phyloP scores from a whole-genome alignment of 2,888 invertebrate species.

The Scotopteryx bipunctaria region DNA sequence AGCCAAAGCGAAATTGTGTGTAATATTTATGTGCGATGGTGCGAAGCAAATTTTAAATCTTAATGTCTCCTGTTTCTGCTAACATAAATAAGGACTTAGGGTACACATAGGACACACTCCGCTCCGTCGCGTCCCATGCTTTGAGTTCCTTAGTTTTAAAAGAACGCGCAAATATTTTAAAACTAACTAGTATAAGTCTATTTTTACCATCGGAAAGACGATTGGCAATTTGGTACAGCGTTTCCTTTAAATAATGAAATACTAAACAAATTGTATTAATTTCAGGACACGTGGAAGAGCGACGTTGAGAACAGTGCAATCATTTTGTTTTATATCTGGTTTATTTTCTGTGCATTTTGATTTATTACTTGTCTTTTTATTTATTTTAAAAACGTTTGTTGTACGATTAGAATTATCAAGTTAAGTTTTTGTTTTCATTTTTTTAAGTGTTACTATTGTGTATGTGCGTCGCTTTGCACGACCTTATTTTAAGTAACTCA shows the following conservation, averaged over 20 bases:
- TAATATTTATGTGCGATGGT: neutral
- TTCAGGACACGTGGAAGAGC: constrained; percentile 59
- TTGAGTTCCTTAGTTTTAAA: too few relatives aligned
- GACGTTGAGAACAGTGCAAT: constrained; percentile 45
- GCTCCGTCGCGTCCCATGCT: too few relatives aligned
- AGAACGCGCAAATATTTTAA: too few relatives aligned
- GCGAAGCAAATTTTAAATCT: too few relatives aligned
- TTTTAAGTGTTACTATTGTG: constrained; percentile 13
- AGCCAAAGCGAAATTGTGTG: neutral
- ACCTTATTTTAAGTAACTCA: neutral
- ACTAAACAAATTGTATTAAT: constrained; percentile 31
- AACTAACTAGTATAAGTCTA: too few relatives aligned
- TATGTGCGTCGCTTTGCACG: constrained; percentile 25
- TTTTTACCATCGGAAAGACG: too few relatives aligned
- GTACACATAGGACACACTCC: too few relatives aligned
- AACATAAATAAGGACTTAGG: too few relatives aligned
- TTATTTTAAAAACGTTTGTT: constrained; percentile 25
- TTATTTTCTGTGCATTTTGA: constrained; percentile 69
- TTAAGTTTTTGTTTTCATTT: constrained; percentile 30
- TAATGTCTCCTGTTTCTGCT: too few relatives aligned
- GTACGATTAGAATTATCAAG: constrained; percentile 19
- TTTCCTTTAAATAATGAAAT: neutral
- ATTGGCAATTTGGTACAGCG: too few relatives aligned
- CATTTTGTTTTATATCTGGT: constrained; percentile 45
- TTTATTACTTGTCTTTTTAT: constrained; percentile 46